Evolutionary conservation across 1,140 invertebrate genomes (phyloP), one percentile per base, ranked within the genome.

Genomic region (Copidosoma floridanum): DNA sequence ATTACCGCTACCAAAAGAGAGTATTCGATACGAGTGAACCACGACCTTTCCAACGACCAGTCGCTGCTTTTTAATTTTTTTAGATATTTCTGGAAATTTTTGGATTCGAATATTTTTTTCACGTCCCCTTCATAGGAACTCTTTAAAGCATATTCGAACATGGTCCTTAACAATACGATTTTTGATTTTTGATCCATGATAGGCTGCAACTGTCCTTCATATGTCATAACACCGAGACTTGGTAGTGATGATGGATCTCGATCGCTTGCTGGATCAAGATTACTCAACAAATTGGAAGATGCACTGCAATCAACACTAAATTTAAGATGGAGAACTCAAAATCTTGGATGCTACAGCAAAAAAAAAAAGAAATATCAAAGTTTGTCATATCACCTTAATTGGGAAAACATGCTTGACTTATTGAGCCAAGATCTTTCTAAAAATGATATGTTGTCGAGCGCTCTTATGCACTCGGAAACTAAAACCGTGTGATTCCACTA

Each of bases 11-110:
- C 61, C 5, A 80, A 56, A 5, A 81, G 66, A 20, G 47, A 65
- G 2, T 78, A 70, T 51, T 81, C 79, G 0, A 63, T 48, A 32
- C 77, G 70, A 8, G 74, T 75, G 27, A 73, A 81, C 78, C 78
- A 81, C 0, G 75, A 80, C 51, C 44, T 67, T 44, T 75, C 71
- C 8, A 78, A 62, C 14, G 63, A 67, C 79, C 79, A 81, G 0
- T 73, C 64, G 6, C 44, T 40, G 37, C 55, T 65, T 16, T 65
- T 64, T 1, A 80, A 43, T 51, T 67, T 68, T 20, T 44, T 26
- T 6, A 79, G 32, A 52, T 81, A 81, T 24, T 65, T 72, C n/a
- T 44, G 2, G 11, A 81, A 43, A 16, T 71, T 60, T 16, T 65
- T 8, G 6, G 67, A 67, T 4, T 55, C 51, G 6, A 76, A 14